Evolutionary conservation across 1,140 invertebrate species (phyloP).

Genomic region (Dreissena polymorpha): DNA sequence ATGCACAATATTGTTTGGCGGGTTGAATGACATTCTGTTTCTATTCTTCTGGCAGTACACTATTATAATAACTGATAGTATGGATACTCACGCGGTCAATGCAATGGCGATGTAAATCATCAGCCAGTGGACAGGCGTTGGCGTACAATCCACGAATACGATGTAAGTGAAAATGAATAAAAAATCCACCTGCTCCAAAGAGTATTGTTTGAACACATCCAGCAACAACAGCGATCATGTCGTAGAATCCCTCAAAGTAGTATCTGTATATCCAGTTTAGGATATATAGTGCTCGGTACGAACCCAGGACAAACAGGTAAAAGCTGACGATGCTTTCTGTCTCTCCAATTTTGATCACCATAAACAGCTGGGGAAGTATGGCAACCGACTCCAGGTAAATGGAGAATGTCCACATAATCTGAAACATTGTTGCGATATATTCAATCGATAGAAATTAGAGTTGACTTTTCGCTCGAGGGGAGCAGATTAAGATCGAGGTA

Average conservation of each 20-base stretch:
- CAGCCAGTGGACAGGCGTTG: no score
- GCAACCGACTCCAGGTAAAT: slow-evolving; percentile 99
- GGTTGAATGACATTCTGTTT: no score
- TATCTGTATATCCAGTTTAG: slow-evolving; percentile 98
- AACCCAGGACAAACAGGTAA: slow-evolving; percentile 98
- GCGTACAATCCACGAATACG: no score
- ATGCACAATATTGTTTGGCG: no score
- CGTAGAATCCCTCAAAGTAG: slow-evolving; percentile 95
- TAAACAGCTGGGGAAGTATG: slow-evolving; percentile 98
- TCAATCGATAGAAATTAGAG: no score
- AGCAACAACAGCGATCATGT: slow-evolving; percentile 97
- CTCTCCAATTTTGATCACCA: slow-evolving; percentile 99
- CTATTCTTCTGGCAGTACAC: no score
- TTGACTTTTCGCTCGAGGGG: background rate
- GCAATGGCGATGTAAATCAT: no score
- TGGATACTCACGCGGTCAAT: no score
- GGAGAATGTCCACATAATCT: slow-evolving; percentile 98
- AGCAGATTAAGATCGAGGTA: no score
- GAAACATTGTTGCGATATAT: slow-evolving; percentile 38
- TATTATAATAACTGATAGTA: no score
- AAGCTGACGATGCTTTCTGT: slow-evolving; percentile 99
- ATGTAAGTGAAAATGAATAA: no score
- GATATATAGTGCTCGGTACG: slow-evolving; percentile 97
- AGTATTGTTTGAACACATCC: slow-evolving; percentile 95
- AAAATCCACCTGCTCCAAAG: no score